phyloP scores from a whole-genome alignment of 2,888 invertebrate genomes.

The Dryobota labecula region DNA sequence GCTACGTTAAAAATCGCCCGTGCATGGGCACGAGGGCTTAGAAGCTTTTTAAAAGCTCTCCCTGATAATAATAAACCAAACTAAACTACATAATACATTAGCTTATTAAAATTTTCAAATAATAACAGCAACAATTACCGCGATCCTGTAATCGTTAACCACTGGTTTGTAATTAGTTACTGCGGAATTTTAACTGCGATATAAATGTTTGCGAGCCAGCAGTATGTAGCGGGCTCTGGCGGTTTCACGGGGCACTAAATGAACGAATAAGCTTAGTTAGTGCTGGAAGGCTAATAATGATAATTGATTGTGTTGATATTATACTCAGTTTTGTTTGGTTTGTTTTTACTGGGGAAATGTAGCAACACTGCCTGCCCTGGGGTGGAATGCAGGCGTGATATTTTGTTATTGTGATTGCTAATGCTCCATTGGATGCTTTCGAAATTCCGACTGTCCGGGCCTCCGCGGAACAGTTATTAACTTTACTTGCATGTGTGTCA shows the following conservation, averaged over 20 bases:
- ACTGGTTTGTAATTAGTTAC: conserved; percentile 46
- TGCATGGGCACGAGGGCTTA: not conserved
- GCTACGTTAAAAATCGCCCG: not conserved
- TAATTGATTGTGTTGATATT: not conserved
- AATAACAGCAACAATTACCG: conserved; percentile 18
- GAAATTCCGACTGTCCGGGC: not conserved
- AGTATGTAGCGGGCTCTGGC: conserved; percentile 29
- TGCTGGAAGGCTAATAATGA: conserved; percentile 12
- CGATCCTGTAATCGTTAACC: conserved; percentile 25
- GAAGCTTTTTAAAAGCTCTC: not conserved
- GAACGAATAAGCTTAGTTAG: conserved; percentile 29
- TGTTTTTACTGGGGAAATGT: not conserved
- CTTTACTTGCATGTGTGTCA: too few species aligned
- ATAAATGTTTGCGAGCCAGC: conserved; percentile 20
- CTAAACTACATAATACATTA: not conserved
- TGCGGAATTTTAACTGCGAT: conserved; percentile 33
- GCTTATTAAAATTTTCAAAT: conserved; percentile 7
- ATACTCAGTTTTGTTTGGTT: conserved; percentile 2
- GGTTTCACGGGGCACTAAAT: conserved; percentile 42
- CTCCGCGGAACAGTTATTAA: not conserved
- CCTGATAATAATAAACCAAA: not conserved
- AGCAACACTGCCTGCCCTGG: not conserved
- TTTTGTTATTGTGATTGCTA: not conserved
- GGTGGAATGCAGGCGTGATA: too few species aligned
- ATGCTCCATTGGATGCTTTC: not conserved